These are phyloP conservation scores for Sisor rabdophorus DNA, from an alignment of 2,113 vertebrate genomes.

Conservation along the genomic window DNA sequence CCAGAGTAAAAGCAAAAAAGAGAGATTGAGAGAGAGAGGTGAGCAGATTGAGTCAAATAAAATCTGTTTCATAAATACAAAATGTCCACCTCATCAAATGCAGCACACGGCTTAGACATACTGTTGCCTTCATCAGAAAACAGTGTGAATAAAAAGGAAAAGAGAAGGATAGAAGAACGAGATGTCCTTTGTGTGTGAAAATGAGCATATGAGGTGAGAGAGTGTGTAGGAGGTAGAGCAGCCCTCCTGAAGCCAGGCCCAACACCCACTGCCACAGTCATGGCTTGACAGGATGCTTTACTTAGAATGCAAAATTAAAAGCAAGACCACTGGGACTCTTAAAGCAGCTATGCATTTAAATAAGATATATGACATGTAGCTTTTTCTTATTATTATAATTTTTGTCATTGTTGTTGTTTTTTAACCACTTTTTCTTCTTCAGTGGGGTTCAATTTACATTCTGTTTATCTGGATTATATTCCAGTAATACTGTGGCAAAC, in stretches of 20 bases:
- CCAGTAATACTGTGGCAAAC: neutral
- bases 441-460: neutral
- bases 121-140: constrained; percentile 28
- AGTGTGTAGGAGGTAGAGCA: constrained; percentile 26
- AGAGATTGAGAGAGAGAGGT: neutral
- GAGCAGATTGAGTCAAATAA: neutral
- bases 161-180: constrained; percentile 34
- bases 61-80: neutral
- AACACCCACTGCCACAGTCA: constrained; percentile 18
- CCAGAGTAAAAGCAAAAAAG: constrained; percentile 1
- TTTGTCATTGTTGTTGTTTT: too few species aligned
- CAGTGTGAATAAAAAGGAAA: constrained; percentile 8
- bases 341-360: neutral
- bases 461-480: neutral
- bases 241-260: constrained; percentile 36
- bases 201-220: constrained; percentile 27
- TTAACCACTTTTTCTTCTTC: neutral
- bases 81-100: constrained; percentile 3
- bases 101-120: neutral
- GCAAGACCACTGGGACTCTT: neutral
- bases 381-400: too few species aligned
- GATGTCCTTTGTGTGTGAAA: constrained; percentile 41
- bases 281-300: constrained; percentile 42
- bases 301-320: constrained; percentile 50
- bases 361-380: neutral